Percentiles rank a stretch among this genome's conserved stretches.
phyloP scores from a whole-genome alignment of 2,888 invertebrate species.

The Copidosoma aretas region DNA sequence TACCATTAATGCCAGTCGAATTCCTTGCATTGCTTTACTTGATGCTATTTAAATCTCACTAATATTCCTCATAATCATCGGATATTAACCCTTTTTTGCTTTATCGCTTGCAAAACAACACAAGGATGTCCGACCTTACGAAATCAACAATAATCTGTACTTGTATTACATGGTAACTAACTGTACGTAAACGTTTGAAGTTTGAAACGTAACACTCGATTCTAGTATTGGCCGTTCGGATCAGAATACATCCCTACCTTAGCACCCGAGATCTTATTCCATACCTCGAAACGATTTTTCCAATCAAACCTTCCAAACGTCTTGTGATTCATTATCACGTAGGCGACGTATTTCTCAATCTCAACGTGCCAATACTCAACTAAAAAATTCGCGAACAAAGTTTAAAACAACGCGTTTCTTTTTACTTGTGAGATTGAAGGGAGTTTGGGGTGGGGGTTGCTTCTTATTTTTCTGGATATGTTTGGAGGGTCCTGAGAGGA shows the following conservation, averaged over 20 bases:
- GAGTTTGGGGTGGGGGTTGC: conserved; percentile 39
- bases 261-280: background rate
- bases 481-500: conserved; percentile 24
- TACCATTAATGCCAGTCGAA: conserved; percentile 54
- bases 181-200: conserved; percentile 58
- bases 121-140: conserved; percentile 44
- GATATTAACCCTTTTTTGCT: background rate
- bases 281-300: background rate
- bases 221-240: conserved; percentile 38
- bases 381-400: conserved; percentile 56
- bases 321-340: conserved; percentile 1
- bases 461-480: conserved; percentile 13
- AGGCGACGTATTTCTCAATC: conserved; percentile 20
- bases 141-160: conserved; percentile 60
- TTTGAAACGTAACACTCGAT: conserved; percentile 57
- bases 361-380: conserved; percentile 34
- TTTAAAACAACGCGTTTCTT: conserved; percentile 55
- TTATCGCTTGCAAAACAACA: conserved; percentile 33
- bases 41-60: background rate
- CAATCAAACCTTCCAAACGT: background rate
- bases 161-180: conserved; percentile 59
- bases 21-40: conserved; percentile 31
- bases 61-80: background rate
- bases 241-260: conserved; percentile 35
- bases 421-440: conserved; percentile 57